Evolutionary conservation across 2,113 vertebrate genomes (phyloP), one percentile per base, ranked within the genome.

Genomic region (Spea multiplicata): DNA sequence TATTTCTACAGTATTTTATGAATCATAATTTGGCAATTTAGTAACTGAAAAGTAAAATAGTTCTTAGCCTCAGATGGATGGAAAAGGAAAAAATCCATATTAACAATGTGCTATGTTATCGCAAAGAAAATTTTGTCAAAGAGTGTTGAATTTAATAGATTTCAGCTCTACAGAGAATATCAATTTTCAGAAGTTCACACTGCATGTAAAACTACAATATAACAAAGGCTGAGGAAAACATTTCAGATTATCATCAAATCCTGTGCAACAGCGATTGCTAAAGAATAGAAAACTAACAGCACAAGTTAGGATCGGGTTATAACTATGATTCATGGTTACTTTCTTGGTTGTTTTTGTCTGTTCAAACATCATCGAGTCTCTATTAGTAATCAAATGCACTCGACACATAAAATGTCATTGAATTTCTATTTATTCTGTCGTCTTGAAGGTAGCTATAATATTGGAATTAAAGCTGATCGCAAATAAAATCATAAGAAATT

Each of bases 111-210:
- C 73, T 75, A 53, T 74, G 55, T 14, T 66, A 67, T 67, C 64
- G 67, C 49, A 48, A 74, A 49, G 14, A 61, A 65, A 67, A 45
- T 66, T 47, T 52, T 74, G 59, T 59, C 61, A 75, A 44, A 66
- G 62, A 67, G 64, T 67, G 73, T 75, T 67, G 64, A 64, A 67
- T 75, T 55, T 75, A 68, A 76, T 68, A 76, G 65, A 76, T 67
- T 68, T 68, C 74, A 17, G 65, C 65, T 76, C 50, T 68, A 7
- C 14, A 68, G 66, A 68, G 52, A 57, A 76, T 76, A 46, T 68
- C 50, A 47, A 57, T 76, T 76, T 68, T 76, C 66, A 47, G 62
- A 52, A 55, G 52, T 76, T 68, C 49, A 47, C 44, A 76, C 50
- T 66, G 65, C 74, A 75, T 75, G 14, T 68, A 68, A 66, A 76